Conservation (phyloP, 2,113 vertebrate species). For the Channa argus region DNA sequence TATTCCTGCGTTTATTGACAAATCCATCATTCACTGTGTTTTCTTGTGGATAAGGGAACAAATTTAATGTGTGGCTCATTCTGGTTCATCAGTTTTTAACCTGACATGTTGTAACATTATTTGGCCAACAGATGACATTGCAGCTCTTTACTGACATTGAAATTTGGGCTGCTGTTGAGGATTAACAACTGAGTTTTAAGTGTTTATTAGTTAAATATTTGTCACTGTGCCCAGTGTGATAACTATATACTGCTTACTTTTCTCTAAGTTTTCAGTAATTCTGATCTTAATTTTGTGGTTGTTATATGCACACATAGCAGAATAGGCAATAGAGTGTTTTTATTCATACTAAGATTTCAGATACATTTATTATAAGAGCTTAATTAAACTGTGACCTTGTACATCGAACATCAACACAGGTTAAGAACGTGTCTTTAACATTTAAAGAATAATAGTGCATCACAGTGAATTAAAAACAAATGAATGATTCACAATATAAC, state of each 20-base stretch:
- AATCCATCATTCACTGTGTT: too few species aligned
- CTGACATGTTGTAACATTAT: neutral
- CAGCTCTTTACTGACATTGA: neutral
- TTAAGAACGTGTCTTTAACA: neutral
- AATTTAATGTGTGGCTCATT: too few species aligned
- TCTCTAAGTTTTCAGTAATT: too few species aligned
- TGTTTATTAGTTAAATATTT: neutral
- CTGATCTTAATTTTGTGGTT: neutral
- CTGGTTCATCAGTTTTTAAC: neutral
- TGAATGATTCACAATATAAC: neutral
- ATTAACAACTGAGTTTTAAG: neutral
- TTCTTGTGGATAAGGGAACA: too few species aligned
- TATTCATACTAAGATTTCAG: neutral
- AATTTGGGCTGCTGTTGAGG: neutral
- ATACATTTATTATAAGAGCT: neutral
- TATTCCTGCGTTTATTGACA: too few species aligned
- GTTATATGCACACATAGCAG: neutral
- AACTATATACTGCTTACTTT: too few species aligned
- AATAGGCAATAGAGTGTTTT: neutral
- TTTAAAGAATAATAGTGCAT: neutral
- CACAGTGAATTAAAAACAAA: neutral
- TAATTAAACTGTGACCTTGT: neutral
- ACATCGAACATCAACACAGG: neutral
- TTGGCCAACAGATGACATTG: slow-evolving; percentile 47
- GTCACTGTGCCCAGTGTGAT: neutral